Base-by-base conservation (phyloP, 2,113 vertebrate genomes). In the Anolis sagrei region DNA sequence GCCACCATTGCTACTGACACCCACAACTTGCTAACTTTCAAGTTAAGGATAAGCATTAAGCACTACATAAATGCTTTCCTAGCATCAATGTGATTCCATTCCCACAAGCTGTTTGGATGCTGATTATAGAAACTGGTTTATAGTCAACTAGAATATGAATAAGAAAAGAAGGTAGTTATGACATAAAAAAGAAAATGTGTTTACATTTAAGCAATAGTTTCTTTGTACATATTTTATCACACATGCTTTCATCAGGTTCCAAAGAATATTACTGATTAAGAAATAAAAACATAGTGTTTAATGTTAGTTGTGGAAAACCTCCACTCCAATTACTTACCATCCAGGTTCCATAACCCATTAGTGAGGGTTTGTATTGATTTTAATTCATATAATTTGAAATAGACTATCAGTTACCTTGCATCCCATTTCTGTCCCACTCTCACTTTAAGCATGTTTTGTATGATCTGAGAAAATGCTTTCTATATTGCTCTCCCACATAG, bases 141-240 rank as follows among this genome's bases (percentile, higher is more conserved):
- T 27, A 81, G 61, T 29, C 27, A 69, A 49, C 11, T 18, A 32
- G 16, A 49, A 69, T 23, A 69, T 70, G 44, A 29, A 10, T 68
- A 69, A 69, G 44, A 49, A 69, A 61, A 48, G 61, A 81, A 69
- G 27, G 39, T 49, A n/a, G 5, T 32, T 51, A 39, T 29, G 29
- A 81, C 32, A 81, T 32, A 54, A 69, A 68, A 81, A 81, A 68
- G 54, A 79, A 85, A 81, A 78, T 1, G 0, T 1, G 6, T 1
- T 1, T 13, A 7, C 0, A 78, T 1, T 73, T 72, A 0, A 0
- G 13, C 39, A 74, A 29, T 0, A 5, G 10, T 4, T 19, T 2
- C 0, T 5, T 27, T 48, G 16, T 39, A 14, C 36, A 85, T 2
- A 48, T 23, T 16, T 36, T 87, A 49, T 18, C 32, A 79, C 3